Base-by-base conservation (phyloP, 2,888 invertebrate species). In the Cordilura impudica region DNA sequence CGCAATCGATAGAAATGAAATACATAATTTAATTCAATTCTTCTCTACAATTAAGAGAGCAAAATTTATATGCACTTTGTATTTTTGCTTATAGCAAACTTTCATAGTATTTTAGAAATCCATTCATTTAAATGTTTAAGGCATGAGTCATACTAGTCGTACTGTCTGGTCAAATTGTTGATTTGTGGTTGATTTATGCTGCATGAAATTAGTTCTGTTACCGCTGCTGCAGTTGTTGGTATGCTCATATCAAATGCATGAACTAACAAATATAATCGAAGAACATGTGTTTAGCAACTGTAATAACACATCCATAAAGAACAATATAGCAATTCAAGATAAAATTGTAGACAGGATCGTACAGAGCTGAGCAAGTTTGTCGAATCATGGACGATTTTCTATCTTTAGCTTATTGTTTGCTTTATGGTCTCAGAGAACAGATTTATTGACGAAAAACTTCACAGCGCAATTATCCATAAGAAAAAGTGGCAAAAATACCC, bases 181-280 rank as follows among this genome's bases (percentile, higher is more conserved):
- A 76, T 65, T 76, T 54, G 70, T 51, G 45, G 18, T 49, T 77
- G 72, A 72, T 72, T 72, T 78, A 78, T 72, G 49, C 53, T 61
- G 61, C 67, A 67, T 51, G 63, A 70, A 67, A 61, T 67, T 76
- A 65, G 35, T 51, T 70, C 31, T 63, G 70, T 26, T 63, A 12
- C 51, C 39, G 29, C 51, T 60, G 65, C 45, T 47, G 60, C 31
- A 60, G 45, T 23, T 35, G 51, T 43, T 31, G 4, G 8, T 14
- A 21, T 35, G 18, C 3, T 14, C 39, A 53, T 56, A 43, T 56
- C 12, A 29, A 77, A 53, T 53, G 47, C 67, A 47, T 53, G 39
- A 35, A 61, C 6, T 54, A 69, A 31, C 45, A 66, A 71, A 77
- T 65, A 29, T 43, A 77, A 60, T 60, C n/a, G n/a, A n/a, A 16